Evolutionary conservation across 2,888 invertebrate species (phyloP).

Genomic region (Dasypolia templi): DNA sequence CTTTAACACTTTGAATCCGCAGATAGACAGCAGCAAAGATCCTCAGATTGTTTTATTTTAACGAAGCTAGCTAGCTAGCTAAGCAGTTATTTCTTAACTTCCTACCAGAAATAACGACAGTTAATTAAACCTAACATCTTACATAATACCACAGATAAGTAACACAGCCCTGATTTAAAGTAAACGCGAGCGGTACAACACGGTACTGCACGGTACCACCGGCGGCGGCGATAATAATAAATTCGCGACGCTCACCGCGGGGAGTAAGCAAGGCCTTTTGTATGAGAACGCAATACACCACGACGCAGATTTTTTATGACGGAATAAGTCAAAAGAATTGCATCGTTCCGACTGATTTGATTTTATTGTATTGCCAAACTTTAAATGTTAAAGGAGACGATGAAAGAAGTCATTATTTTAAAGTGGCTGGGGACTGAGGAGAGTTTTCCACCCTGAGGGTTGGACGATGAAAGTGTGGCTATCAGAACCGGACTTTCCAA

Average conservation of each 20-base stretch:
- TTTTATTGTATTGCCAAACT: constrained; percentile 19
- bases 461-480: too few relatives aligned
- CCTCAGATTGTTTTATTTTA: too few relatives aligned
- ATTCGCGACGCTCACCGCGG: constrained; percentile 39
- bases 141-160: neutral
- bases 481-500: too few relatives aligned
- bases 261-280: constrained; percentile 24
- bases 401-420: constrained; percentile 27
- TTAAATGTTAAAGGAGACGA: constrained; percentile 16
- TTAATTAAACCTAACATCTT: neutral
- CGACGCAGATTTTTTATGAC: constrained; percentile 40
- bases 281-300: constrained; percentile 13
- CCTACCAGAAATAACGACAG: neutral
- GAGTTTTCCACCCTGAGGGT: too few relatives aligned
- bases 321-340: constrained; percentile 30
- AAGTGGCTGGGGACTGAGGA: constrained; percentile 2
- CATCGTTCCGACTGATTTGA: constrained; percentile 13
- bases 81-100: neutral
- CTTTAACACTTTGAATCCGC: too few relatives aligned
- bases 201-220: constrained; percentile 30
- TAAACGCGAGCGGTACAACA: constrained; percentile 15
- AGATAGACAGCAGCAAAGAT: too few relatives aligned
- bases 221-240: constrained; percentile 31
- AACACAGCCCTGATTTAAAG: constrained; percentile 11
- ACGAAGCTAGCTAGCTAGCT: neutral